A percentile compares a stretch with the other conserved stretches of the same genome.
phyloP scores from a whole-genome alignment of 92 coral and sea anemone genomes.

The Phenganax stokvisi region DNA sequence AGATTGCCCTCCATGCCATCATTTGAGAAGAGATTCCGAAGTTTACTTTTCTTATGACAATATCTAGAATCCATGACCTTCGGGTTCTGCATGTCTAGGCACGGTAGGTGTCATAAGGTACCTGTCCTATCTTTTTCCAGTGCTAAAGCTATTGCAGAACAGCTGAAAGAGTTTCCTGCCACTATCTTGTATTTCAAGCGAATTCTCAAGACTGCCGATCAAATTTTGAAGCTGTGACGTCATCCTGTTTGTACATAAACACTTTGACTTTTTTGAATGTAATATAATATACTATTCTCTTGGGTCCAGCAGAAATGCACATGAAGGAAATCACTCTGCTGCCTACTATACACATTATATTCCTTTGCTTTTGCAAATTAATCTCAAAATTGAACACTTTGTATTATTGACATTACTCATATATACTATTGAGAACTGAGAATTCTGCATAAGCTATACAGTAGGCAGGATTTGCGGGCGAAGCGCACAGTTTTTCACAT shows the following conservation, averaged over 20 bases:
- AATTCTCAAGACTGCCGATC: slow-evolving; percentile 12
- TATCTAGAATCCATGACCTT: neutral
- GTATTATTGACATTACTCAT: no score
- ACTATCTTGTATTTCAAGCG: slow-evolving; percentile 1
- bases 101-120: neutral
- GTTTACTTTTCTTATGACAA: neutral
- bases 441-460: no score
- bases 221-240: neutral
- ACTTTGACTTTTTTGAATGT: no score
- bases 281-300: no score
- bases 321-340: no score
- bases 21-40: neutral
- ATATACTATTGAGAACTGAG: no score
- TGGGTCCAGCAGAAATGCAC: no score
- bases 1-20: neutral
- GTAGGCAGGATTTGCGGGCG: no score
- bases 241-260: neutral
- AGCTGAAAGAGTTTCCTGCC: slow-evolving; percentile 14
- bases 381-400: no score
- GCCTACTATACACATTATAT: no score
- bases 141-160: slow-evolving; percentile 16
- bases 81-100: neutral
- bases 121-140: slow-evolving; percentile 10
- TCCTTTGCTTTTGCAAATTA: no score
- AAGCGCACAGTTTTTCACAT: no score